Evolutionary conservation across 2,888 invertebrate species (phyloP).

Genomic region (Sesia bembeciformis): DNA sequence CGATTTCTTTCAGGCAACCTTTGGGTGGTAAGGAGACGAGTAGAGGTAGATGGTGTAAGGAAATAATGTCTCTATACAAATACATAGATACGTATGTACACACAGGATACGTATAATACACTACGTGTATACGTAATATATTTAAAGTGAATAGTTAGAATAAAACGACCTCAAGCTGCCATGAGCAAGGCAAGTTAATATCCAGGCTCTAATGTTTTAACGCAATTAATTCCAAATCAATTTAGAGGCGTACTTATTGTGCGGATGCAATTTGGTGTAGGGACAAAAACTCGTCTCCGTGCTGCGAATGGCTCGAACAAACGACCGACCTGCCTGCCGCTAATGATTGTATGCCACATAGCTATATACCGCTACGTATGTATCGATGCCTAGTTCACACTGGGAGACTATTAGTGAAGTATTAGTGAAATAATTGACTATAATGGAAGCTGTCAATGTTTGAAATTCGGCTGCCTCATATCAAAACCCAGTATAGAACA

Average conservation of each 20-base stretch:
- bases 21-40: too few species aligned
- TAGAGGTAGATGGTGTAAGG: too few species aligned
- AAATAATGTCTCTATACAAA: too few species aligned
- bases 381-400: not conserved
- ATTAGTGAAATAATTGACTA: not conserved
- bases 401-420: not conserved
- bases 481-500: too few species aligned
- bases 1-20: too few species aligned
- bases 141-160: too few species aligned
- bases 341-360: constrained; percentile 59
- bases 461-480: too few species aligned
- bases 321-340: constrained; percentile 57
- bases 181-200: too few species aligned
- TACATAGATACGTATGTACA: too few species aligned
- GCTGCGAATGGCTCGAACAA: constrained; percentile 64
- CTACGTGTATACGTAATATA: too few species aligned
- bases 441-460: not conserved
- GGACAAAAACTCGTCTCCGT: constrained; percentile 67
- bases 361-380: constrained; percentile 7
- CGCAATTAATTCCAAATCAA: constrained; percentile 67
- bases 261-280: constrained; percentile 68
- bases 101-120: too few species aligned
- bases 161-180: too few species aligned
- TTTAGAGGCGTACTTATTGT: constrained; percentile 62
- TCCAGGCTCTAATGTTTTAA: constrained; percentile 12